Base-by-base conservation (phyloP, 1,140 invertebrate species). In the Doryteuthis pealeii region DNA sequence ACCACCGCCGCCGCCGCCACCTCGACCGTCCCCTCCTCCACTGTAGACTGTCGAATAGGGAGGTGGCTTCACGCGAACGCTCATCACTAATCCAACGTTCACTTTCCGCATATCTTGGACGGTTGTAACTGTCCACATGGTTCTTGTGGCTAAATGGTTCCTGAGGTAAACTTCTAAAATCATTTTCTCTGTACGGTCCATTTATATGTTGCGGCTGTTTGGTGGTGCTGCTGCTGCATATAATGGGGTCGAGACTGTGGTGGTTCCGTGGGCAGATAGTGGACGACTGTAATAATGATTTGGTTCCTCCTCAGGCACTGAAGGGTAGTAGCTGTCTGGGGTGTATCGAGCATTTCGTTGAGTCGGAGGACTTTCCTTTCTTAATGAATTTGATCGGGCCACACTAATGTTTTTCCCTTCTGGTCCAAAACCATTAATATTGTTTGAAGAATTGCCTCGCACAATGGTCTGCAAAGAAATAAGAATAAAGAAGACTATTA, bases 351-450 rank as follows among this genome's bases (percentile, higher is more conserved):
- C 91, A 76, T 94, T 90, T 75, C 94, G 91, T 81, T 93, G 90
- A 15, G 82, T 79, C 8, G 95, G 96, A 43, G 96, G 96, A 88
- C 95, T 97, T 30, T 93, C 94, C 74, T 95, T 96, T 74, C 96
- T 90, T 70, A 97, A 88, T 4, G 95, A 96, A 88, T 97, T 97
- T 18, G 94, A 96, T 77, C 95, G 90, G 2, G 95, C 94, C 54
- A 97, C 94, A 85, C 94, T 93, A 67, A 88, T 85, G 30, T 80
- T 79, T 22, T 80, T 72, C n/a, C 80, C 76, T 69, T 83, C 81
- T 35, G 79, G 73, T 58, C 74, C 72, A 54, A 78, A 79, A 26
- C 83, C 84, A 83, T 87, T 86, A 49, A 82, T 66, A 45, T 79
- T 74, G 30, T 70, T 54, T 22, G 76, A 71, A 43, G 80, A 83